Evolutionary conservation across 35 echinoderm and acorn worm species (phyloP), one percentile per base, ranked within the genome.

Genomic region (Acanthaster planci): DNA sequence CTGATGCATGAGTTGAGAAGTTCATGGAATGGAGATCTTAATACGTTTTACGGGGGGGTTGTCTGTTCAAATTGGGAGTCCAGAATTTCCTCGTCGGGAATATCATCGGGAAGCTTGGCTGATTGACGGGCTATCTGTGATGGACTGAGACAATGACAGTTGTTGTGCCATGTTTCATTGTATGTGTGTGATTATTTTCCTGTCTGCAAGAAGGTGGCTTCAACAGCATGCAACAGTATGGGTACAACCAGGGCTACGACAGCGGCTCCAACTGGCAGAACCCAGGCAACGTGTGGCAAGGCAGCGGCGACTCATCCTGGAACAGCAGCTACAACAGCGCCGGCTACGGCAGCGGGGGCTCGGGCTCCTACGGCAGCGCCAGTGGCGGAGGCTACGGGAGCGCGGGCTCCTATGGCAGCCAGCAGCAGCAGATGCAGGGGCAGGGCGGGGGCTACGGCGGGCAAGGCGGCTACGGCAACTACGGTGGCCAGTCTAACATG

Each of bases 241-340:
- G 64, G 21, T 31, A 34, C 29, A 34, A 72, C 64, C 64, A 72
- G 23, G 64, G 64, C 23, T 72, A 72, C 64, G 30, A 34, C 0
- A 34, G 64, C 9, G 64, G 34, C 34, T 72, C 64, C 2, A 72
- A 72, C 64, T 72, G 64, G 64, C 64, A 72, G 64, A 72, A 34
- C 34, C 64, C 8, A 30, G 64, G 2, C 7, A 72, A 0, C 64
- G 26, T 26, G 14, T 72, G 64, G 64, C 64, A 72, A 72, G 64
- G 64, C 34, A 26, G 64, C 23, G 64, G 64, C 0, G 64, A 72
- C 30, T 72, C 64, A 19, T 72, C 64, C 7, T 72, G 64, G 64
- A 72, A 72, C 34, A 72, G 64, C 64, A 7, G 21, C 14, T 19
- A 10, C 18, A 27, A 35, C 29, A 7, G 29, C 18, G 15, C 7